These are phyloP conservation scores for Numenius phaeopus DNA, from an alignment of 2,797 vertebrate species.

Conservation along the genomic window DNA sequence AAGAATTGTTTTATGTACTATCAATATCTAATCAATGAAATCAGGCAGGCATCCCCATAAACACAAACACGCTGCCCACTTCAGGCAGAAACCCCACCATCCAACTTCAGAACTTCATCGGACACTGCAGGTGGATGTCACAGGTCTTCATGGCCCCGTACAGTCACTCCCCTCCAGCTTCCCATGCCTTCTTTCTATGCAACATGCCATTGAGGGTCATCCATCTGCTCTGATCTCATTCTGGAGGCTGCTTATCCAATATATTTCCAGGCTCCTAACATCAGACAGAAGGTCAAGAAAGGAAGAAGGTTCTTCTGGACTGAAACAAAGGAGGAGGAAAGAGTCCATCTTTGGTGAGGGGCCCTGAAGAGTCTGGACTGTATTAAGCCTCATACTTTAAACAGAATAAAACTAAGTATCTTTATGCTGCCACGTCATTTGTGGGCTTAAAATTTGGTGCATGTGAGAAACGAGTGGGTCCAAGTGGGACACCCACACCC, in stretches of 20 bases:
- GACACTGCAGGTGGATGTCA: accelerated
- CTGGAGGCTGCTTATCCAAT: background rate
- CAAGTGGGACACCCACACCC: background rate
- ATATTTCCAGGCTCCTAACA: background rate
- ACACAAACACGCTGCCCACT: background rate
- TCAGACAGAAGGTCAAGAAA: background rate
- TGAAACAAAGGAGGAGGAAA: background rate
- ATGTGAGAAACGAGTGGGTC: background rate
- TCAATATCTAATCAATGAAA: background rate
- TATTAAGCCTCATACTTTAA: background rate
- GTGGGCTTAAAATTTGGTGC: background rate
- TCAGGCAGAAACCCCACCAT: background rate
- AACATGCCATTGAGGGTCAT: accelerated
- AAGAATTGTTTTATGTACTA: background rate
- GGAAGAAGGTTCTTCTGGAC: background rate
- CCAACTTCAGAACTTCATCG: background rate
- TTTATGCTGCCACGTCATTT: background rate
- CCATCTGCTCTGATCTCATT: background rate
- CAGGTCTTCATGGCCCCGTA: background rate
- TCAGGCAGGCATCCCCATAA: background rate
- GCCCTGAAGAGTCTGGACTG: background rate
- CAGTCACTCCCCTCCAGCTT: background rate
- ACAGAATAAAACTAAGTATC: background rate
- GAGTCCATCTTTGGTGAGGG: background rate
- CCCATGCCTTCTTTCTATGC: background rate